Base-by-base conservation (phyloP, 2,888 invertebrate genomes). In the Scaptomyza caliginosa region DNA sequence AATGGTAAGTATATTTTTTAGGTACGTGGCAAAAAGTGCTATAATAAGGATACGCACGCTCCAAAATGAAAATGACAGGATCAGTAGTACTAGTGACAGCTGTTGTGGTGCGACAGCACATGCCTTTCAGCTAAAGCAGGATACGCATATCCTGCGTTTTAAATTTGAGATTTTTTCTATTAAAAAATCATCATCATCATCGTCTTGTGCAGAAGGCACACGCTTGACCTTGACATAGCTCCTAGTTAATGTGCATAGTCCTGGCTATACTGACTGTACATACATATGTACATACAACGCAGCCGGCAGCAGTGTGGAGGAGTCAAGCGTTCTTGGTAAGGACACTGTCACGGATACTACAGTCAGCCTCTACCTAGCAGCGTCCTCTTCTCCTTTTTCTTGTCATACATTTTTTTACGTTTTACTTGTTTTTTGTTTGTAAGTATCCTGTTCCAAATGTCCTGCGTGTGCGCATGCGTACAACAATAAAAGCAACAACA, bases 211-310 rank as follows among this genome's bases (percentile, higher is more conserved):
- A 60, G 58, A 46, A 51, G 74, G 76, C 84, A 78, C 81, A 74
- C 57, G 81, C 81, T 84, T 82, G 81, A 82, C 81, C 81, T 82
- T 82, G 81, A 84, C 81, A 84, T 78, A 72, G 69, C 64, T 64
- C 59, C 78, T 83, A 80, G 75, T 6, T 32, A 7, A 32, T 7
- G 13, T 32, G 57, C 48, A 54, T 39, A 48, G 59, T 54, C 36
- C 60, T 16, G 16, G 10, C n/a, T n/a, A n/a, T n/a, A n/a, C n/a
- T 50, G 60, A 32, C 32, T 54, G 24, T 52, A 71, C 72, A 54
- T 60, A 30, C 52, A 59, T 54, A 38, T 39, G 49, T 16, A 21
- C 30, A 46, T 62, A 54, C 49, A 32, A 24, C 10, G 50, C 57
- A 70, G 71, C 70, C 66, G 72, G 63, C 67, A 55, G 26, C 42